Evolutionary conservation across 1,140 invertebrate species (phyloP).

Genomic region (Drosophila albomicans): DNA sequence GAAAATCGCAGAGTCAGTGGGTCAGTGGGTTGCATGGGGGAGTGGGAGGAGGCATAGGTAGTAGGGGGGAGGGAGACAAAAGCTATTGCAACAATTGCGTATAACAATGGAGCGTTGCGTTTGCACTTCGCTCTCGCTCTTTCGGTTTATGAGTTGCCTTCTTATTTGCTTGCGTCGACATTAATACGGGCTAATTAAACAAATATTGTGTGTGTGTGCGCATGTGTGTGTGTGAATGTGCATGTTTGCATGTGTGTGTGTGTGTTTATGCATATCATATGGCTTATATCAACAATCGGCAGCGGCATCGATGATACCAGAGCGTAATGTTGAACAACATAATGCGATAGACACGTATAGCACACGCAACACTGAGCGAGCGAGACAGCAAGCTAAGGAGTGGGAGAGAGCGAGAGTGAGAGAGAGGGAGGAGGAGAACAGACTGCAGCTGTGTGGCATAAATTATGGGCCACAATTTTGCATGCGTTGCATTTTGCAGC

Average conservation of each 20-base stretch:
- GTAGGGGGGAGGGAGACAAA: background rate
- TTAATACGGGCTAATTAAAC: constrained; percentile 82
- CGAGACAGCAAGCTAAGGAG: constrained; percentile 34
- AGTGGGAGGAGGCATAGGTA: background rate
- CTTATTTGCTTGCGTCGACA: constrained; percentile 74
- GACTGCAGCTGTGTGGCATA: constrained; percentile 50
- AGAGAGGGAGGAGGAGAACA: background rate
- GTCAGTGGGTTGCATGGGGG: constrained; percentile 33
- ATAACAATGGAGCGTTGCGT: constrained; percentile 32
- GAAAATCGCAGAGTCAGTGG: constrained; percentile 41
- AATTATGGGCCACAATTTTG: constrained; percentile 71
- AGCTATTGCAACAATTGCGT: constrained; percentile 36
- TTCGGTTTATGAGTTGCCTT: constrained; percentile 60
- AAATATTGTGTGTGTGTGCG: constrained; percentile 54
- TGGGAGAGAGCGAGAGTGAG: constrained; percentile 9
- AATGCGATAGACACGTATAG: constrained; percentile 54
- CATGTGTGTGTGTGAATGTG: background rate
- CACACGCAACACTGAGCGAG: constrained; percentile 17
- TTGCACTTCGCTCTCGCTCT: constrained; percentile 1
- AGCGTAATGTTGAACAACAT: constrained; percentile 67
- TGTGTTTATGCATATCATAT: constrained; percentile 52
- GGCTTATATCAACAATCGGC: constrained; percentile 57
- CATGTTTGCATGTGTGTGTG: background rate
- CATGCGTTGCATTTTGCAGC: constrained; percentile 71
- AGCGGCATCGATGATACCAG: constrained; percentile 64